Evolutionary conservation across 2,113 vertebrate species (phyloP).

Genomic region (Lethenteron reissneri): DNA sequence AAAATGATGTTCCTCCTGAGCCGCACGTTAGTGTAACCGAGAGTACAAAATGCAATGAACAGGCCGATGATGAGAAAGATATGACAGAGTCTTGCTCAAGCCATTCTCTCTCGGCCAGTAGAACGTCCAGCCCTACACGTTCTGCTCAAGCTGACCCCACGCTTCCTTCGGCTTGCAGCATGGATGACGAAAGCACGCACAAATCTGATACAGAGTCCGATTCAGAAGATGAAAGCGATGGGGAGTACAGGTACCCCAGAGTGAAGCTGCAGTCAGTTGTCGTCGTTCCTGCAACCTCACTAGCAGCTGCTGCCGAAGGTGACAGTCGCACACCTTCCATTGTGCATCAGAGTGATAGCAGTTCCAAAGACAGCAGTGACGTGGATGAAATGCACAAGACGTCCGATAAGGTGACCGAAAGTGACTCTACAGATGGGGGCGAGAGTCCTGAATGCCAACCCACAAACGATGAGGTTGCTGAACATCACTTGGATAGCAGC

Average conservation of each 20-base stretch:
- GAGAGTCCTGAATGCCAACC: background rate
- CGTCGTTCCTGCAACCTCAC: background rate
- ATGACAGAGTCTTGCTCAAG: background rate
- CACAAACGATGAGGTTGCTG: too few species aligned
- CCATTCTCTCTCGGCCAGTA: background rate
- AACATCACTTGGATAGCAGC: too few species aligned
- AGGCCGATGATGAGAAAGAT: background rate
- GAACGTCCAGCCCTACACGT: background rate
- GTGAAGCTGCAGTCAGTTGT: slow-evolving; percentile 4
- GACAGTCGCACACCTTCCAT: background rate
- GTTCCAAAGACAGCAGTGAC: background rate
- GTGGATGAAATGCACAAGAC: background rate
- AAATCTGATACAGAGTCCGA: background rate
- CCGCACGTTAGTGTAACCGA: background rate
- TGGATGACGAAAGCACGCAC: background rate
- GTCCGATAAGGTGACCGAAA: background rate
- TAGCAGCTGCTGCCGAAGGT: background rate
- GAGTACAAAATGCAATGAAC: background rate
- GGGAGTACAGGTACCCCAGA: background rate
- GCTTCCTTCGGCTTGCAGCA: background rate
- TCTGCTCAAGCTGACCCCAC: background rate
- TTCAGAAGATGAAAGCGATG: slow-evolving; percentile 5
- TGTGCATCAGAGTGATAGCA: background rate
- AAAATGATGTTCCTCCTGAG: background rate
- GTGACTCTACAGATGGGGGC: background rate